Evolutionary conservation across 2,113 vertebrate species (phyloP).

Genomic region (Eupsittula cactorum): DNA sequence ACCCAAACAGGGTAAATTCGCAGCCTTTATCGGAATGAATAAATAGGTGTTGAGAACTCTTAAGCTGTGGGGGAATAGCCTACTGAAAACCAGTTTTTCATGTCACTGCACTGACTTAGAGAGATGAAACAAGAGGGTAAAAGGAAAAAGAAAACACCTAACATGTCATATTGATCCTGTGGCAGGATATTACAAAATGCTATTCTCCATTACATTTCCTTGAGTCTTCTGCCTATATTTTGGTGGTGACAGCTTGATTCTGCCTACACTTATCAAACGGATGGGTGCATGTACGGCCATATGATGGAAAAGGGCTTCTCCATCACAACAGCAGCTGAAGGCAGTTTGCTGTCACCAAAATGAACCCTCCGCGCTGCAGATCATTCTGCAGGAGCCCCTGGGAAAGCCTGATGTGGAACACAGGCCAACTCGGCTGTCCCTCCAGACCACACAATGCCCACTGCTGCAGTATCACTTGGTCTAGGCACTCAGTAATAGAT

Average conservation of each 20-base stretch:
- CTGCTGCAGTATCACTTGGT: background rate
- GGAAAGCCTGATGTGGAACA: background rate
- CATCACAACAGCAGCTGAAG: background rate
- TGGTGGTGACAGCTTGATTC: constrained; percentile 30
- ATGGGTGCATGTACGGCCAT: background rate
- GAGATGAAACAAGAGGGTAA: constrained; percentile 33
- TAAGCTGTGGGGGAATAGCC: background rate
- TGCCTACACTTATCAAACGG: background rate
- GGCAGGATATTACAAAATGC: background rate
- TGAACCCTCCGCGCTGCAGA: background rate
- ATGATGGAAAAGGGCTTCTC: background rate
- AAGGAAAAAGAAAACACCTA: constrained; percentile 10
- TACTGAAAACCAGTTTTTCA: background rate
- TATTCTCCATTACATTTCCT: background rate
- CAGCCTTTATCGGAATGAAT: background rate
- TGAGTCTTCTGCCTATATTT: constrained; percentile 14
- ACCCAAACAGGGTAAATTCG: background rate
- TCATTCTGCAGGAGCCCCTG: background rate
- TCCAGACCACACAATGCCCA: fast-evolving
- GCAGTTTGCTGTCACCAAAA: constrained; percentile 3
- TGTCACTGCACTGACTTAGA: background rate
- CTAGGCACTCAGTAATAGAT: background rate
- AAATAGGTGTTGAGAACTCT: background rate
- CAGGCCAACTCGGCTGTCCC: background rate
- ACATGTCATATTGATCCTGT: background rate